Percentiles rank a stretch among this genome's conserved stretches.
Evolutionary conservation across 2,888 invertebrate genomes (phyloP).

Genomic region (Tiliacea aurago): DNA sequence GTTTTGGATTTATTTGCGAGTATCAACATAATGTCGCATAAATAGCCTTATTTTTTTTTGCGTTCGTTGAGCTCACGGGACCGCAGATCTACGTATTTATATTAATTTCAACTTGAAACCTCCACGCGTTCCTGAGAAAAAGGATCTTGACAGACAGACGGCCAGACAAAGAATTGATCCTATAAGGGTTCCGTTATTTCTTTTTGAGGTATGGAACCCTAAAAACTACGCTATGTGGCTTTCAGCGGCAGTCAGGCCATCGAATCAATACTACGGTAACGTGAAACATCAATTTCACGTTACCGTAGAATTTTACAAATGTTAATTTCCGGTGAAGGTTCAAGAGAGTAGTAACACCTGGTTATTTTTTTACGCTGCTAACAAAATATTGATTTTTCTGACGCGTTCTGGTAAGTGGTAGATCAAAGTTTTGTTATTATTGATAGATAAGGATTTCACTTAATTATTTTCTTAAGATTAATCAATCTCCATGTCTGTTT

Average conservation of each 20-base stretch:
- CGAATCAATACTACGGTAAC: too few species aligned
- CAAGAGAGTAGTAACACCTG: conserved; percentile 2
- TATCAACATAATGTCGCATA: too few species aligned
- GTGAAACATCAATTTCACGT: conserved; percentile 22
- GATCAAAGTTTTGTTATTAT: not conserved
- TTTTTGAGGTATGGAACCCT: too few species aligned
- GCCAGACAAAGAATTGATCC: too few species aligned
- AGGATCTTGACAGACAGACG: too few species aligned
- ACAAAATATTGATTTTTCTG: conserved; percentile 10
- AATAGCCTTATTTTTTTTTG: too few species aligned
- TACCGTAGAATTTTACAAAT: conserved; percentile 1
- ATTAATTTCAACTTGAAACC: too few species aligned
- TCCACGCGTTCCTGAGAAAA: too few species aligned
- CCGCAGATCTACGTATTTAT: too few species aligned
- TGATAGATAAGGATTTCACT: not conserved
- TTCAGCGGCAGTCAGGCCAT: conserved; percentile 3
- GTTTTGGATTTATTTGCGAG: too few species aligned
- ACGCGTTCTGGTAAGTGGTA: not conserved
- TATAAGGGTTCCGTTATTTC: too few species aligned
- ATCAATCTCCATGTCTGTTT: not conserved
- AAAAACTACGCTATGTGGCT: not conserved
- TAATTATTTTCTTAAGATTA: not conserved
- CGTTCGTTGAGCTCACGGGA: too few species aligned
- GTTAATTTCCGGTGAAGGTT: conserved; percentile 36
- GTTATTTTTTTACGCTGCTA: conserved; percentile 14